Evolutionary conservation across 2,113 vertebrate species (phyloP).

Genomic region (Nanorana parkeri): DNA sequence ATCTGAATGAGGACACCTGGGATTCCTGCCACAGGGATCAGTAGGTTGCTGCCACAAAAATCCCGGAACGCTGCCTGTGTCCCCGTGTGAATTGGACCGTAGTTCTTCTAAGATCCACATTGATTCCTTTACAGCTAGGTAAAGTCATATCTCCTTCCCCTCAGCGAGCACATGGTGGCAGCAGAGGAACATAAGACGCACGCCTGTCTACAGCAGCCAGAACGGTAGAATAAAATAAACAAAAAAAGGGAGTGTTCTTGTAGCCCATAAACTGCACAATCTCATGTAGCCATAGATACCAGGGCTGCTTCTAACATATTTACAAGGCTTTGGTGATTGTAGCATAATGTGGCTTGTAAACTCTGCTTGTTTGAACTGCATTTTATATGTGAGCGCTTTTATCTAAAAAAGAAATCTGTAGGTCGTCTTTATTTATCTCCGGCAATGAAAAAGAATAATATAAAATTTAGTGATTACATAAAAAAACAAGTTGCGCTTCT

Average conservation of each 20-base stretch:
- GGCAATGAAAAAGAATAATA: constrained; percentile 45
- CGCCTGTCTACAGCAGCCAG: constrained; percentile 8
- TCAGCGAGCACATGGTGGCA: constrained; percentile 77
- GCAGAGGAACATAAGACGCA: constrained; percentile 76
- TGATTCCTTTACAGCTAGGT: too few relatives aligned
- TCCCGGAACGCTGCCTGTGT: too few relatives aligned
- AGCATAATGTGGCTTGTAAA: constrained; percentile 38
- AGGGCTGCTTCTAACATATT: constrained; percentile 51
- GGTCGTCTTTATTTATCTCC: constrained; percentile 55
- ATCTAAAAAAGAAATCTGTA: constrained; percentile 45
- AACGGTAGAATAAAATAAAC: constrained; percentile 57
- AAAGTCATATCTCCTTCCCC: background rate
- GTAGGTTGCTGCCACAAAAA: too few relatives aligned
- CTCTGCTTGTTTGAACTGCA: constrained; percentile 56
- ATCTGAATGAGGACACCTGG: too few relatives aligned
- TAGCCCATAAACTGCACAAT: constrained; percentile 30
- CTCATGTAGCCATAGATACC: constrained; percentile 51
- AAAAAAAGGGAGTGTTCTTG: constrained; percentile 40
- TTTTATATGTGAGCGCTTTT: constrained; percentile 60
- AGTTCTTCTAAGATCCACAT: too few relatives aligned
- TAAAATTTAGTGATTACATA: constrained; percentile 33
- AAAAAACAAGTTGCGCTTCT: constrained; percentile 34
- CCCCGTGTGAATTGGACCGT: too few relatives aligned
- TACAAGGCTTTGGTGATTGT: constrained; percentile 40
- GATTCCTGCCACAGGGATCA: too few relatives aligned